Percentiles rank a stretch among this genome's conserved stretches.
Evolutionary conservation across 2,888 invertebrate species (phyloP).

Genomic region (Nomada goodeniana): DNA sequence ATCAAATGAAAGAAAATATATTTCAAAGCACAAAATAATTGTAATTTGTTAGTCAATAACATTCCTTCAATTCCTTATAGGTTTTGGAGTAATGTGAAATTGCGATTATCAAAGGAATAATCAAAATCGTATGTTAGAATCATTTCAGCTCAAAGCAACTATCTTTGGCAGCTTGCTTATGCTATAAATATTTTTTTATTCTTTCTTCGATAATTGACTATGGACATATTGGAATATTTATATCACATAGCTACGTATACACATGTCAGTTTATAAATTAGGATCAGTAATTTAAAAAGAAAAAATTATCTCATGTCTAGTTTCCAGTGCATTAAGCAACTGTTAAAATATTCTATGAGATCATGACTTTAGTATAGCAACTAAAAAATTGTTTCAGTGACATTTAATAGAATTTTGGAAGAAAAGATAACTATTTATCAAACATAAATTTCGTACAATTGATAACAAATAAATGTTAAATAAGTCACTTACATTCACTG

Average conservation of each 20-base stretch:
- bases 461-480: constrained; percentile 24
- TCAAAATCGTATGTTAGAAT: constrained; percentile 9
- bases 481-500: constrained; percentile 23
- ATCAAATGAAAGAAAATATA: constrained; percentile 21
- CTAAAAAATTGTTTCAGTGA: neutral
- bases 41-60: constrained; percentile 35
- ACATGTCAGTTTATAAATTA: constrained; percentile 25
- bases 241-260: constrained; percentile 24
- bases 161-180: constrained; percentile 56
- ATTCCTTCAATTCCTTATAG: constrained; percentile 23
- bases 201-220: constrained; percentile 53
- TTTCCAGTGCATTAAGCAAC: neutral
- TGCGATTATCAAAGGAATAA: neutral
- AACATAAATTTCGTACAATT: constrained; percentile 19
- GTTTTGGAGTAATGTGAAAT: constrained; percentile 14
- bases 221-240: constrained; percentile 44
- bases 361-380: constrained; percentile 11
- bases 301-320: neutral
- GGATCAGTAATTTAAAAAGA: constrained; percentile 7
- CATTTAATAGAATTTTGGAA: constrained; percentile 3
- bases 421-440: neutral
- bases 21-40: constrained; percentile 12
- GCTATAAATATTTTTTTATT: constrained; percentile 17
- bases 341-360: constrained; percentile 38
- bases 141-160: constrained; percentile 33